Percentiles rank a stretch among this genome's conserved stretches.
These are phyloP conservation scores for Epizoanthus scotinus DNA, from an alignment of 92 coral and sea anemone genomes.

Conservation along the genomic window DNA sequence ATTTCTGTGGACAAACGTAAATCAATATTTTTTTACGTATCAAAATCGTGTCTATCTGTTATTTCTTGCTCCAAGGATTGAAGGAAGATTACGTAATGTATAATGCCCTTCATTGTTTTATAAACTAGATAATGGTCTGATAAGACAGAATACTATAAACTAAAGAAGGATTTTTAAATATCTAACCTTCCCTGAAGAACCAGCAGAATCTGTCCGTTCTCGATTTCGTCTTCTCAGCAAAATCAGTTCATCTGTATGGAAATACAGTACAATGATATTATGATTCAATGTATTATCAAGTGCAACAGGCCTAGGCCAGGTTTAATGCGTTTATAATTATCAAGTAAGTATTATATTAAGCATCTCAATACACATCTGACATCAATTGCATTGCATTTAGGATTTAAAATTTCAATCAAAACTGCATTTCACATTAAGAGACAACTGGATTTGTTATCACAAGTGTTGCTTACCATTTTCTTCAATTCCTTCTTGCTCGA, in stretches of 20 bases:
- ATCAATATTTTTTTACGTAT: neutral
- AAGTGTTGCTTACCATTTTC: conserved; percentile 73
- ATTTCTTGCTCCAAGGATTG: too few relatives aligned
- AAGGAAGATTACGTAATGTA: too few relatives aligned
- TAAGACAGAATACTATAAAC: neutral
- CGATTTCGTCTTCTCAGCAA: conserved; percentile 32
- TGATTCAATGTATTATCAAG: neutral
- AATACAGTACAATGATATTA: too few relatives aligned
- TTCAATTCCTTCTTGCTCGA: conserved; percentile 88
- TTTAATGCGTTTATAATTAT: too few relatives aligned
- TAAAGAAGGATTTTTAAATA: neutral
- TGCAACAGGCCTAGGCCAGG: too few relatives aligned
- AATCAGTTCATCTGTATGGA: conserved; percentile 31
- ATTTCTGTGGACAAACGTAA: conserved; percentile 1
- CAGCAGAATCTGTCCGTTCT: neutral
- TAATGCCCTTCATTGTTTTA: too few relatives aligned
- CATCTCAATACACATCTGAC: neutral
- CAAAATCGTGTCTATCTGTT: too few relatives aligned
- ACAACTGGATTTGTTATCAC: neutral
- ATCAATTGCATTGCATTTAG: too few relatives aligned
- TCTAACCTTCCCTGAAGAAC: conserved; percentile 27
- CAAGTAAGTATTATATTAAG: neutral
- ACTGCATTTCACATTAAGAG: neutral
- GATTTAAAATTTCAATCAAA: too few relatives aligned
- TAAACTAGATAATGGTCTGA: neutral